phyloP scores from a whole-genome alignment of 2,888 invertebrate genomes.

The Julus scanicus region DNA sequence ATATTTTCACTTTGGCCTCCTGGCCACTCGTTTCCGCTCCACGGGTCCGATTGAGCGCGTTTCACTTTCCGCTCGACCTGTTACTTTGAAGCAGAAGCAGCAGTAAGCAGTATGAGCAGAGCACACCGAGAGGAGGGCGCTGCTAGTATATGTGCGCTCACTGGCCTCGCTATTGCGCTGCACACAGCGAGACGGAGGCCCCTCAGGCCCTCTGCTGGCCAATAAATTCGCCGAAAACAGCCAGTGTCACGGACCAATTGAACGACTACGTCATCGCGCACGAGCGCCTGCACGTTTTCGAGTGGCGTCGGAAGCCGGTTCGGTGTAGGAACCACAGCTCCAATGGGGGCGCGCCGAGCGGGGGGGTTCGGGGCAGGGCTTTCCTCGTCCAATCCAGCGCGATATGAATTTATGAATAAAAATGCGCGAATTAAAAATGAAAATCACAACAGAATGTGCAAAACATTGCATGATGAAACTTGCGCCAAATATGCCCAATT shows the following conservation, averaged over 20 bases:
- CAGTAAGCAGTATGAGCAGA: not conserved
- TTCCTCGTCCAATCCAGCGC: not conserved
- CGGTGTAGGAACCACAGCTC: not conserved
- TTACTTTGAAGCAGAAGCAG: slow-evolving; percentile 6
- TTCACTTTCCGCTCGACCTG: slow-evolving; percentile 54
- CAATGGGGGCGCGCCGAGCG: slow-evolving; percentile 10
- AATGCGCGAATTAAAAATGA: not conserved
- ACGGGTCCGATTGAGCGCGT: slow-evolving; percentile 50
- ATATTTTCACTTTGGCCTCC: slow-evolving; percentile 25
- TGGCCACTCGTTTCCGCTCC: slow-evolving; percentile 54
- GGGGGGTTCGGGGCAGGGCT: not conserved
- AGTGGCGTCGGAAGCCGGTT: not conserved
- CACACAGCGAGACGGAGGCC: not conserved
- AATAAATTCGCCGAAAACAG: slow-evolving; percentile 15
- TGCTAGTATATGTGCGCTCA: not conserved
- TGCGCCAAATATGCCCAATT: no score
- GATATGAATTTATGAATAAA: slow-evolving; percentile 18
- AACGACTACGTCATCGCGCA: not conserved
- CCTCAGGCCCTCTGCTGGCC: slow-evolving; percentile 33
- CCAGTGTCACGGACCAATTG: slow-evolving; percentile 16
- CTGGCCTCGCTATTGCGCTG: not conserved
- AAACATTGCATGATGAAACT: no score
- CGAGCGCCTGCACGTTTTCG: not conserved
- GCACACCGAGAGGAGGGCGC: slow-evolving; percentile 3
- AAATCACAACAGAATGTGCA: not conserved